Evolutionary conservation across 2,888 invertebrate species (phyloP).

Genomic region (Reticulitermes lucifugus): DNA sequence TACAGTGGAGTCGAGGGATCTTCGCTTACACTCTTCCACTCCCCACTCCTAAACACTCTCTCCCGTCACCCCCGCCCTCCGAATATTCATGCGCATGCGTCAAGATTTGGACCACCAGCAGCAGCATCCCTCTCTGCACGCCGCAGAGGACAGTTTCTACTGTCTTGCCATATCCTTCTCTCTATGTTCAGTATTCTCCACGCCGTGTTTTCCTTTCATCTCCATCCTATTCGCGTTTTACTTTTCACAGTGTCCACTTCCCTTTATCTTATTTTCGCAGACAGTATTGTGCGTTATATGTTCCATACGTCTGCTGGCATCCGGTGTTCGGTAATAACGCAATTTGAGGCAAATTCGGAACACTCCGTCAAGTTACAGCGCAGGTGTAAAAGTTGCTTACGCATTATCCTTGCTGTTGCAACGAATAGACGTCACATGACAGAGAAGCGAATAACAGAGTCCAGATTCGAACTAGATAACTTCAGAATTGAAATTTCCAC

Average conservation of each 20-base stretch:
- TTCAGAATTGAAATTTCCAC: too few species aligned
- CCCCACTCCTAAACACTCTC: slow-evolving; percentile 1
- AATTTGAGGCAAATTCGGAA: too few species aligned
- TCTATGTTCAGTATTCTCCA: background rate
- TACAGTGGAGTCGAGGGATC: slow-evolving; percentile 22
- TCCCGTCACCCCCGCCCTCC: background rate
- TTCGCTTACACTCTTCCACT: background rate
- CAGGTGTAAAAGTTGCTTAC: too few species aligned
- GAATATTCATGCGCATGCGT: slow-evolving; percentile 17
- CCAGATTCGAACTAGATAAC: too few species aligned
- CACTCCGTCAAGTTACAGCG: too few species aligned
- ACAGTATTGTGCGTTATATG: background rate
- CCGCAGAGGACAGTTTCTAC: slow-evolving; percentile 7
- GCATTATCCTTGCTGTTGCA: too few species aligned
- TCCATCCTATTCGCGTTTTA: background rate
- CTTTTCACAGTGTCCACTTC: background rate
- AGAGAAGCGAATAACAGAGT: too few species aligned
- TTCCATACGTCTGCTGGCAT: background rate
- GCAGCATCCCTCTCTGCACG: slow-evolving; percentile 13
- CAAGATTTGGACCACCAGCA: background rate
- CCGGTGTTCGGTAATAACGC: too few species aligned
- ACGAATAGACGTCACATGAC: too few species aligned
- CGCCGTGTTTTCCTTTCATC: background rate
- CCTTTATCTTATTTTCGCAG: slow-evolving; percentile 7
- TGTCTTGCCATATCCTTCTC: background rate